Percentiles rank a stretch among this genome's conserved stretches.
phyloP scores from a whole-genome alignment of 2,797 vertebrate genomes.

The Anguilla anguilla region DNA sequence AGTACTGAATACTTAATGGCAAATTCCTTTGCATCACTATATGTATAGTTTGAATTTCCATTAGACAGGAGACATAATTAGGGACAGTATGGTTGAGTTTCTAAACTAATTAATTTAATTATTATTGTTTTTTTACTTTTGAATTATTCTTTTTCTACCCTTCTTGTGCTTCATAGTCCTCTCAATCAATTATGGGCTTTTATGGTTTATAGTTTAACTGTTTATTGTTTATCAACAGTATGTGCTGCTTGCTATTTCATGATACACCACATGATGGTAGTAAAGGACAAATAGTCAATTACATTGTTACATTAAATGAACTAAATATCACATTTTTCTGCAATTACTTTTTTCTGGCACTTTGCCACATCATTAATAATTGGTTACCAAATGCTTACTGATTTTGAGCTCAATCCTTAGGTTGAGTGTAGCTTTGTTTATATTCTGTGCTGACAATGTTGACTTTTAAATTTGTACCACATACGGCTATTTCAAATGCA shows the following conservation, averaged over 20 bases:
- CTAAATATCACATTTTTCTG: background rate
- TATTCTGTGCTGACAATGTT: background rate
- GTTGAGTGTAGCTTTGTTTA: background rate
- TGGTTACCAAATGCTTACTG: background rate
- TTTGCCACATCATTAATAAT: background rate
- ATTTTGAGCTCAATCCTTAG: background rate
- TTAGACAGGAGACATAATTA: too few relatives aligned
- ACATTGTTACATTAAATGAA: background rate
- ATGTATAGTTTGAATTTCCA: too few relatives aligned
- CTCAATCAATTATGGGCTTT: too few relatives aligned
- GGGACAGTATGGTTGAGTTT: too few relatives aligned
- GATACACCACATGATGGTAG: slow-evolving; percentile 54
- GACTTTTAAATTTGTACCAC: background rate
- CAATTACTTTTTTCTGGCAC: background rate
- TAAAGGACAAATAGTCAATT: slow-evolving; percentile 8
- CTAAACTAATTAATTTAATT: too few relatives aligned
- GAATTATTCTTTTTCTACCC: too few relatives aligned
- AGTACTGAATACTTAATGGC: too few relatives aligned
- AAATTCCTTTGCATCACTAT: too few relatives aligned
- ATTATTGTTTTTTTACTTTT: too few relatives aligned
- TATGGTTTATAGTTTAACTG: too few relatives aligned
- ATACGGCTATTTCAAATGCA: background rate
- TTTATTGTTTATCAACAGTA: background rate
- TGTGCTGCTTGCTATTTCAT: background rate
- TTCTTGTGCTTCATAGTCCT: too few relatives aligned